Evolutionary conservation across 2,888 invertebrate species (phyloP), one percentile per base, ranked within the genome.

Genomic region (Hylaea fasciaria): DNA sequence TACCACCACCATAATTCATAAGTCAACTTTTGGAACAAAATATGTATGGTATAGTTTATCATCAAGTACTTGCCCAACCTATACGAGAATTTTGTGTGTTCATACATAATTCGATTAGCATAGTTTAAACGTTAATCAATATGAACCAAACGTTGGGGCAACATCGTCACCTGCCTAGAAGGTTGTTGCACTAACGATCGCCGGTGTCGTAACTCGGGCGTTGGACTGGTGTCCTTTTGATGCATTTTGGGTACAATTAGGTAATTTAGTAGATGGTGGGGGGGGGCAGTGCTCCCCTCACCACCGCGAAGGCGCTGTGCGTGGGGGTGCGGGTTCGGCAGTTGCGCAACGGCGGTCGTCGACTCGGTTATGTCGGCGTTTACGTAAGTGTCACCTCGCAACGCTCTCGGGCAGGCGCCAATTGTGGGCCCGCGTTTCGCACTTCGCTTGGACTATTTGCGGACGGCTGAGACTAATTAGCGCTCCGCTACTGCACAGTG

Each of bases 271-370:
- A 66, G 65, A 68, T 78, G 80, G 85, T 80, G 84, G 86, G 82
- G 82, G 82, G 84, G 86, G 82, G 82, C 81, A 82, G 74, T 68
- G 72, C 72, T 56, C 73, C 73, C 73, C 75, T 79, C 73, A 77
- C 81, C 77, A 81, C 77, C 84, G 80, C 77, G 77, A 72, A 74
- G 75, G 77, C 66, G 81, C 74, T 78, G 83, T 83, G 85, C 82
- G 87, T 86, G 86, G 91, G 91, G 91, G 89, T 89, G 90, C 83
- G 82, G 87, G 89, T 87, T 87, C 78, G 85, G 82, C 78, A 80
- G 83, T 92, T 92, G 89, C 91, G 90, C 90, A 91, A 92, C 82
- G 77, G 73, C 91, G 91, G 92, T 91, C 91, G 89, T 89, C 91
- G 91, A 91, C 91, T 90, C 83, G 88, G 86, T 92, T 92, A 92